Conservation (phyloP, 2,113 vertebrate genomes). For the Sciurus niger region DNA sequence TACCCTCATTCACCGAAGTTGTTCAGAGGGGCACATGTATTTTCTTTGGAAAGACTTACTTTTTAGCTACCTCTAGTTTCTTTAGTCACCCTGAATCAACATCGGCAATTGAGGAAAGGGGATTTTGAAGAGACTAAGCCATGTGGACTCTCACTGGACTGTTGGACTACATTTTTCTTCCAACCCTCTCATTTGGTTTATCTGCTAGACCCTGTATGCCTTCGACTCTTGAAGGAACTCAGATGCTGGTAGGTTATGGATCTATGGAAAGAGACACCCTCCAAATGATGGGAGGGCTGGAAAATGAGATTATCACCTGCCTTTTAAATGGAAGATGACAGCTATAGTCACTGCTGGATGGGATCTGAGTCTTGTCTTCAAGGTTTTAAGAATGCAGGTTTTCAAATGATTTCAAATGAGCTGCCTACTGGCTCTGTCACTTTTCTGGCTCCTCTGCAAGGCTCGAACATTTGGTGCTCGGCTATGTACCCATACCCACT, state of each 20-base stretch:
- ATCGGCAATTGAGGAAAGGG: not conserved
- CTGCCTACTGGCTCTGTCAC: not conserved
- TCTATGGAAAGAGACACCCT: not conserved
- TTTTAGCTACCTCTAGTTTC: constrained; percentile 39
- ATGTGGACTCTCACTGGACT: not conserved
- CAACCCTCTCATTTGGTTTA: not conserved
- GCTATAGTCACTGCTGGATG: not conserved
- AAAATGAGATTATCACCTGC: constrained; percentile 49
- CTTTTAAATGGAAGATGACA: constrained; percentile 28
- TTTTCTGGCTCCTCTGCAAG: not conserved
- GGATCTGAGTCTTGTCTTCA: constrained; percentile 43
- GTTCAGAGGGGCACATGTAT: not conserved
- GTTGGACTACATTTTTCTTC: not conserved
- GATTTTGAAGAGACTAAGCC: not conserved
- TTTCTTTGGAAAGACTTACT: constrained; percentile 23
- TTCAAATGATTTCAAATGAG: constrained; percentile 52
- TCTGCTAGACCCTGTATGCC: not conserved
- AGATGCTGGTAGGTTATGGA: not conserved
- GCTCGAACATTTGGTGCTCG: not conserved
- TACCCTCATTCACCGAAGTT: not conserved
- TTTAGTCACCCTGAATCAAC: not conserved
- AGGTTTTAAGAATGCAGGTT: constrained; percentile 25
- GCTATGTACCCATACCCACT: not conserved
- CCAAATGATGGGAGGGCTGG: not conserved
- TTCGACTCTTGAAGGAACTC: not conserved